Evolutionary conservation across 1,140 invertebrate genomes (phyloP).

Genomic region (Plectrocnemia conspersa): DNA sequence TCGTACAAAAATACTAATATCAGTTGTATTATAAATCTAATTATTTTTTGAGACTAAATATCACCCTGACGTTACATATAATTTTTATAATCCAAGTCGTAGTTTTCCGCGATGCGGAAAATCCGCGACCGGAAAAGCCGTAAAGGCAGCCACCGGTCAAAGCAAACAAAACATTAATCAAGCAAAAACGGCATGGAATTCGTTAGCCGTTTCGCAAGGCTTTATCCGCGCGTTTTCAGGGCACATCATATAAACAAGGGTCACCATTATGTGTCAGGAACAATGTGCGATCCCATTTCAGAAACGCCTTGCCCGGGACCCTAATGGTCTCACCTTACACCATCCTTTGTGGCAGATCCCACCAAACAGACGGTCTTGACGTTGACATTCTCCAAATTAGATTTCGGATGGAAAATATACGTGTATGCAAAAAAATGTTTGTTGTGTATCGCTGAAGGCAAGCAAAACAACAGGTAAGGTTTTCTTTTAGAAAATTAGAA

Average conservation of each 20-base stretch:
- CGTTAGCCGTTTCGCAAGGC: constrained; percentile 29
- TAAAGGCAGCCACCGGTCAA: neutral
- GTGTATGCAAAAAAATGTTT: too few species aligned
- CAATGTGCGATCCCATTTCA: constrained; percentile 30
- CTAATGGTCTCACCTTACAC: constrained; percentile 20
- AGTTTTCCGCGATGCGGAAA: too few species aligned
- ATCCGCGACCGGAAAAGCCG: too few species aligned
- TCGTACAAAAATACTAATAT: too few species aligned
- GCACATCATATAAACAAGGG: constrained; percentile 32
- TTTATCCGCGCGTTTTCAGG: constrained; percentile 15
- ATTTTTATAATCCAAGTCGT: too few species aligned
- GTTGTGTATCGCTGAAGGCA: too few species aligned
- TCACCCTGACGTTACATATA: too few species aligned
- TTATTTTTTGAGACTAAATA: too few species aligned
- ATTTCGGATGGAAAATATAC: too few species aligned
- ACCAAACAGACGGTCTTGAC: constrained; percentile 1
- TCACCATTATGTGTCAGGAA: constrained; percentile 35
- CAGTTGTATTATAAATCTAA: too few species aligned
- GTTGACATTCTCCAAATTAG: constrained; percentile 21
- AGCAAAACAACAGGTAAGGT: too few species aligned
- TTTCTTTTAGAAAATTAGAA: too few species aligned
- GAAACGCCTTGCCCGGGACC: neutral
- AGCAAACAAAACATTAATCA: constrained; percentile 35
- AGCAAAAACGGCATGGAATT: constrained; percentile 31
- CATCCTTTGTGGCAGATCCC: constrained; percentile 16